Evolutionary conservation across 2,113 vertebrate genomes (phyloP).

Genomic region (Bos javanicus): DNA sequence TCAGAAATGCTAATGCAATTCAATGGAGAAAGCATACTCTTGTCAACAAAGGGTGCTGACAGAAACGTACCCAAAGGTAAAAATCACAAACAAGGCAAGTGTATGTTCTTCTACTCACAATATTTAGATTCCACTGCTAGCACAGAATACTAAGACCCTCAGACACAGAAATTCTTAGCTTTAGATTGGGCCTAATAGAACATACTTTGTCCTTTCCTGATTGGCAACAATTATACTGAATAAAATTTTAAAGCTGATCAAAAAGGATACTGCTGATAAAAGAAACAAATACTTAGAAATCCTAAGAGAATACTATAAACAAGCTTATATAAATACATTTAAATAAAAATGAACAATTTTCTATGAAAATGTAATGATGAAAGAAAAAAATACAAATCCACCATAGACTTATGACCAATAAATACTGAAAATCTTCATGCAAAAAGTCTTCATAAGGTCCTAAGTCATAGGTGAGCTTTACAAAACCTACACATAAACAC

Average conservation of each 20-base stretch:
- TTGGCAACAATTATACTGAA: neutral
- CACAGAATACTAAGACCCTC: neutral
- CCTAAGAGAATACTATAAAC: neutral
- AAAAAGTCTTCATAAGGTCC: neutral
- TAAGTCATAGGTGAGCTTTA: neutral
- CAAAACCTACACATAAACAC: neutral
- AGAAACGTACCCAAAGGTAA: neutral
- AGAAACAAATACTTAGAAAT: neutral
- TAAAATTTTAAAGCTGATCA: neutral
- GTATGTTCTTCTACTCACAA: neutral
- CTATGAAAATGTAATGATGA: neutral
- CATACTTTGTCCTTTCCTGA: neutral
- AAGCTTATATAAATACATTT: neutral
- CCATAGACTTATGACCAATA: neutral
- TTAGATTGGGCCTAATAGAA: neutral
- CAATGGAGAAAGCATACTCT: neutral
- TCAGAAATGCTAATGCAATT: neutral
- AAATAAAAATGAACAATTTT: neutral
- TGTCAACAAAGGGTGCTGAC: neutral
- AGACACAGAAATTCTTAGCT: neutral
- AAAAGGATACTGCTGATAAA: neutral
- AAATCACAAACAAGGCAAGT: neutral
- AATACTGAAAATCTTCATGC: neutral
- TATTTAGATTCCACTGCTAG: neutral
- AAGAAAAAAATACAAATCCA: neutral